Percentiles rank a stretch among this genome's conserved stretches.
These are phyloP conservation scores for Drosophila bunnanda DNA, from an alignment of 2,888 invertebrate species.

Conservation along the genomic window DNA sequence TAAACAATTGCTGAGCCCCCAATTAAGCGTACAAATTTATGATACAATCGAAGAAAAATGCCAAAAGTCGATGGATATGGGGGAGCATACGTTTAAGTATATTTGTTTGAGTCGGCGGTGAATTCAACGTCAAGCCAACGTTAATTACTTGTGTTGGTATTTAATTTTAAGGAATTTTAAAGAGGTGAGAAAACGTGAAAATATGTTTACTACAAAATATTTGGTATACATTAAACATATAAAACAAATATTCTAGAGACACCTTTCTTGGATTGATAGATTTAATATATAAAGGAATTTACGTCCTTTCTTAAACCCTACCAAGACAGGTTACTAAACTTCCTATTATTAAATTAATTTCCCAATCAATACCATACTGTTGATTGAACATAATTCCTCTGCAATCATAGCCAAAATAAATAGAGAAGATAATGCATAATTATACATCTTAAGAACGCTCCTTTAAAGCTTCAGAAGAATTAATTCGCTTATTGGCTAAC, in stretches of 20 bases:
- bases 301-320: not conserved
- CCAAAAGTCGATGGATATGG: conserved; percentile 9
- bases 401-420: not conserved
- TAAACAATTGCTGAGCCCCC: conserved; percentile 46
- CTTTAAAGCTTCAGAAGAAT: not conserved
- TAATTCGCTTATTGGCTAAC: conserved; percentile 19
- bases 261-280: not conserved
- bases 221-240: not conserved
- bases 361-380: not conserved
- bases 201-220: not conserved
- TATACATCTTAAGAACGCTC: not conserved
- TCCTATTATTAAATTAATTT: not conserved
- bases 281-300: not conserved
- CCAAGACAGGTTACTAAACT: too few relatives aligned
- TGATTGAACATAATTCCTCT: not conserved
- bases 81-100: not conserved
- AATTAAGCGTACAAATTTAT: conserved; percentile 50
- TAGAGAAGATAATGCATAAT: not conserved
- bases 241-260: not conserved
- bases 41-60: conserved; percentile 30
- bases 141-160: not conserved
- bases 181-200: not conserved
- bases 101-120: conserved; percentile 15
- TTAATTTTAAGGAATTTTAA: not conserved
- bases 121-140: not conserved